Base-by-base conservation (phyloP, 2,888 invertebrate species). In the Busseola fusca region DNA sequence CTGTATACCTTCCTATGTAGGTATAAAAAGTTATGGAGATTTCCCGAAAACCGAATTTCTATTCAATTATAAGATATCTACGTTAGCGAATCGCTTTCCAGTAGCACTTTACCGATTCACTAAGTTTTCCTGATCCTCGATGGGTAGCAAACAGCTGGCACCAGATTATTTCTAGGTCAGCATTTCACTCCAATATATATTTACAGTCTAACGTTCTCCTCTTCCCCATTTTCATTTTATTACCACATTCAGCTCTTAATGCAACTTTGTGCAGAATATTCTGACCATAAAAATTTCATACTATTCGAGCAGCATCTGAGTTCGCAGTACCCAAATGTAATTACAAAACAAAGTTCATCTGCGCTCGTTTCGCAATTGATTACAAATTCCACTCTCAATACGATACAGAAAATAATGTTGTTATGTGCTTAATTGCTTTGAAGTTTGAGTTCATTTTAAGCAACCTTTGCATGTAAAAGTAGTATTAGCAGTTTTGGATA, bases 361-460 rank as follows among this genome's bases (percentile, higher is more conserved):
- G 56, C 50, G n/a, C 37, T 71, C 25, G 25, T 74, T 82, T 71
- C 42, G 58, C 58, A 67, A 69, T 75, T 68, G 42, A 70, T 71
- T 69, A 65, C 42, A 59, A 72, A 78, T 75, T 69, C 67, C 64
- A 37, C 14, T 25, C 45, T 40, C 45, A 30, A n/a, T 34, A 58
- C 59, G 64, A 42, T 42, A 67, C 48, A n/a, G 52, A 50, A 69
- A 62, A 78, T 70, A 75, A 57, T 68, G 65, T 60, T 65, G 62
- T 65, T 56, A 25, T 42, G 40, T 21, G 69, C 62, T 56, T 69
- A 70, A 62, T 56, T 69, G 59, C 40, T 68, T 67, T 59, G 30
- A 30, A 56, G 1, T 56, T 56, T 30, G 21, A 48, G 58, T 72
- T 59, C 12, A n/a, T 64, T 67, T 18, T 18, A 52, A 30, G 34